phyloP scores from a whole-genome alignment of 2,888 invertebrate genomes.

The Eristalis intricaria region DNA sequence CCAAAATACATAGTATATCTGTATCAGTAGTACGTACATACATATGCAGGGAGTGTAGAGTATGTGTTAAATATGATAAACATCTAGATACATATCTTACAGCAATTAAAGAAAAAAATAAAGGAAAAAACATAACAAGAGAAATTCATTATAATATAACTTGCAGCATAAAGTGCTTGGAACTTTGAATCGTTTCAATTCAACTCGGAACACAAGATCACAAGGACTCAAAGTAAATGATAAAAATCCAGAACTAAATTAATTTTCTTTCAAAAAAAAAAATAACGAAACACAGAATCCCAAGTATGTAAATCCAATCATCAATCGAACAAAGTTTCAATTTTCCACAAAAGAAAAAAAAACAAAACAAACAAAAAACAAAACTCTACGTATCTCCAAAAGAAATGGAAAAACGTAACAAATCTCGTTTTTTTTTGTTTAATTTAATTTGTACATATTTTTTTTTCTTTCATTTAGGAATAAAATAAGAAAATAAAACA shows the following conservation, averaged over 20 bases:
- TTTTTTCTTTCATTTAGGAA: not conserved
- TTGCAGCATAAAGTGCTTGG: constrained; percentile 70
- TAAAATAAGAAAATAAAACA: constrained; percentile 55
- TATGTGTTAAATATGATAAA: not conserved
- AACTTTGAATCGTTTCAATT: constrained; percentile 56
- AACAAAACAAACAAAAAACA: not conserved
- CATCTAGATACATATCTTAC: constrained; percentile 47
- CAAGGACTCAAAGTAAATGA: constrained; percentile 37
- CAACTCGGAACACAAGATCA: constrained; percentile 55
- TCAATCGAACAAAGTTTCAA: constrained; percentile 71
- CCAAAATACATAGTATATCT: not conserved
- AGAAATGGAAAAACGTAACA: constrained; percentile 47
- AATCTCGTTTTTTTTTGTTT: constrained; percentile 17
- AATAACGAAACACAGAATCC: constrained; percentile 38
- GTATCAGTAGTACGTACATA: not conserved
- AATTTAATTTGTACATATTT: constrained; percentile 7
- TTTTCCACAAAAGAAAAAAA: constrained; percentile 14
- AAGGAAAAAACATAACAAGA: constrained; percentile 25
- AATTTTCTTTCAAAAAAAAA: constrained; percentile 10
- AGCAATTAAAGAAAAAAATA: constrained; percentile 20
- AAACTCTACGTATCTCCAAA: constrained; percentile 9
- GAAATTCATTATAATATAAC: constrained; percentile 22
- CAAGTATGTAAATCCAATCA: constrained; percentile 61
- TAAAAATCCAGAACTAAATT: constrained; percentile 53
- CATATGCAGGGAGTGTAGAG: not conserved